Percentiles rank a stretch among this genome's conserved stretches.
Conservation (phyloP, 1,140 invertebrate genomes). For the Solenopsis invicta region DNA sequence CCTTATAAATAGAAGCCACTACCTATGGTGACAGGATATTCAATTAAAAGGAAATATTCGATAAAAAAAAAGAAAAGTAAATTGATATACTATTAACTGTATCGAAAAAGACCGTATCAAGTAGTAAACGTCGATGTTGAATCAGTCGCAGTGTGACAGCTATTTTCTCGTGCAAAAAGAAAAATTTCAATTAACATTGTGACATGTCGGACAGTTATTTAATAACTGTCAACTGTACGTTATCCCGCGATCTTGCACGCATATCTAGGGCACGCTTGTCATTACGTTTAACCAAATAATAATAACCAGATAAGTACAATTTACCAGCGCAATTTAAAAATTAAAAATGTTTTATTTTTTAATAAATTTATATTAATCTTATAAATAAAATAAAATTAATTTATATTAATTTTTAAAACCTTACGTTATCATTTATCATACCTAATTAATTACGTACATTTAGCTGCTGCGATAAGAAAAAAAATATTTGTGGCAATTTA, state of each 20-base stretch:
- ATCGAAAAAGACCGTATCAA: slow-evolving; percentile 6
- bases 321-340: not conserved
- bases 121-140: slow-evolving; percentile 50
- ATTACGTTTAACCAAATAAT: not conserved
- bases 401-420: not conserved
- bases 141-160: slow-evolving; percentile 3
- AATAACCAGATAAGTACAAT: not conserved
- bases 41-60: slow-evolving; percentile 36
- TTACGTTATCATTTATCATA: not conserved
- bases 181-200: slow-evolving; percentile 38
- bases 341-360: not conserved
- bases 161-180: slow-evolving; percentile 7
- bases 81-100: slow-evolving; percentile 6
- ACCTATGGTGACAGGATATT: slow-evolving; percentile 12
- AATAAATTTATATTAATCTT: slow-evolving; percentile 2
- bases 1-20: slow-evolving; percentile 15
- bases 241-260: not conserved
- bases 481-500: not conserved
- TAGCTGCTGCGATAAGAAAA: not conserved
- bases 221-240: slow-evolving; percentile 34
- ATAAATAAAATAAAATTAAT: not conserved
- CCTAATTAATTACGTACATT: not conserved
- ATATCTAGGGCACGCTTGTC: not conserved
- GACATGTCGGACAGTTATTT: slow-evolving; percentile 26
- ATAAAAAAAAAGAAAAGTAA: slow-evolving; percentile 38